These are phyloP conservation scores for Melozone crissalis DNA, from an alignment of 2,113 vertebrate genomes.

Conservation along the genomic window DNA sequence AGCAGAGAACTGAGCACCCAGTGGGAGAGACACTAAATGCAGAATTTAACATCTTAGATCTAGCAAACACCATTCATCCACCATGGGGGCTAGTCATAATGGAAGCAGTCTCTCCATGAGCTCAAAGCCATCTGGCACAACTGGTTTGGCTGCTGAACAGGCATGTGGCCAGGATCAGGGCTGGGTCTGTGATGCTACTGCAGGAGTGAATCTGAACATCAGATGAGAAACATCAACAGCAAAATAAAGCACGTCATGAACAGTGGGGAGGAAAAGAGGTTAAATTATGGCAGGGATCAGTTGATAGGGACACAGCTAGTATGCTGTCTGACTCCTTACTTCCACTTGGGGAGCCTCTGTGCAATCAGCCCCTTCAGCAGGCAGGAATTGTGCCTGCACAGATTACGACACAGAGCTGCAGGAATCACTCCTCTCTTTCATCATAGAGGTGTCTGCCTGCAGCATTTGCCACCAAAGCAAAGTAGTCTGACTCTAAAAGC, in stretches of 20 bases:
- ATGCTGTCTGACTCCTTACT: not conserved
- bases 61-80: not conserved
- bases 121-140: not conserved
- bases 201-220: not conserved
- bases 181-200: accelerated
- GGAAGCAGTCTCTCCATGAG: not conserved
- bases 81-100: no score
- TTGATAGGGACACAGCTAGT: not conserved
- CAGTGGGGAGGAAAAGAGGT: not conserved
- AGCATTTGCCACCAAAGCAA: not conserved
- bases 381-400: not conserved
- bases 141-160: not conserved
- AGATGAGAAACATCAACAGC: not conserved
- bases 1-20: not conserved
- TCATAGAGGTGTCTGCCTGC: not conserved
- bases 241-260: not conserved
- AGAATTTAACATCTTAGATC: not conserved
- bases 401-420: accelerated
- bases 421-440: not conserved
- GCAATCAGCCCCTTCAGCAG: not conserved
- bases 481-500: not conserved
- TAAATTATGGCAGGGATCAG: not conserved
- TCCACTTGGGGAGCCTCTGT: not conserved
- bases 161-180: not conserved
- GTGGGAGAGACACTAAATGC: not conserved